Conservation (phyloP, 2,113 vertebrate genomes). For the Rostratula benghalensis region DNA sequence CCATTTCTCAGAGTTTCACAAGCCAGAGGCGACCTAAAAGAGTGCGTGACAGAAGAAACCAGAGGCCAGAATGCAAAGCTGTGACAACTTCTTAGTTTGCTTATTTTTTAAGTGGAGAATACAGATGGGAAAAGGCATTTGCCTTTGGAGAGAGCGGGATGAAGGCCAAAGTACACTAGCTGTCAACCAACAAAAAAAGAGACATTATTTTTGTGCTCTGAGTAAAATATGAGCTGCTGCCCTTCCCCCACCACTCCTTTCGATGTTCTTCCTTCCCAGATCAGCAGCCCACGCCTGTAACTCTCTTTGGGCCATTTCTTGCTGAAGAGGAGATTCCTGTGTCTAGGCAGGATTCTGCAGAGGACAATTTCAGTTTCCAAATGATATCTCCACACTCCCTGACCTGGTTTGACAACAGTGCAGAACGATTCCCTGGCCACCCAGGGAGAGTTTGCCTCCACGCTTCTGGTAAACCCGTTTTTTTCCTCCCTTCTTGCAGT, state of each 20-base stretch:
- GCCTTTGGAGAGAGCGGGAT: neutral
- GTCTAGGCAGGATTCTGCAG: neutral
- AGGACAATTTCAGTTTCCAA: neutral
- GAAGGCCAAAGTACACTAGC: neutral
- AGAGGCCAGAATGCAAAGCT: neutral
- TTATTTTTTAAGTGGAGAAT: neutral
- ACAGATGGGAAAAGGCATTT: neutral
- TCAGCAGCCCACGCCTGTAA: neutral
- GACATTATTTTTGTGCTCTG: neutral
- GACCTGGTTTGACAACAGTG: neutral
- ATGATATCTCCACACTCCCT: neutral
- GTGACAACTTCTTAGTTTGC: neutral
- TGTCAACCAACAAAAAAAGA: neutral
- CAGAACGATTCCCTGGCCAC: neutral
- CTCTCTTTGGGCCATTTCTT: neutral
- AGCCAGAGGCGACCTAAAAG: neutral
- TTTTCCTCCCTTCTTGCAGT: neutral
- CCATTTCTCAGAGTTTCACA: neutral
- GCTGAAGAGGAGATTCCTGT: neutral
- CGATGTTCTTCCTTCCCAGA: neutral
- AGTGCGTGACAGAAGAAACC: neutral
- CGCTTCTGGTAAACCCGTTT: neutral
- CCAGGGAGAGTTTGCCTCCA: neutral
- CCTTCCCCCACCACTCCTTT: neutral
- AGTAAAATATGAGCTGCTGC: neutral